Evolutionary conservation across 2,888 invertebrate species (phyloP).

Genomic region (Chloroclystis v-ata): DNA sequence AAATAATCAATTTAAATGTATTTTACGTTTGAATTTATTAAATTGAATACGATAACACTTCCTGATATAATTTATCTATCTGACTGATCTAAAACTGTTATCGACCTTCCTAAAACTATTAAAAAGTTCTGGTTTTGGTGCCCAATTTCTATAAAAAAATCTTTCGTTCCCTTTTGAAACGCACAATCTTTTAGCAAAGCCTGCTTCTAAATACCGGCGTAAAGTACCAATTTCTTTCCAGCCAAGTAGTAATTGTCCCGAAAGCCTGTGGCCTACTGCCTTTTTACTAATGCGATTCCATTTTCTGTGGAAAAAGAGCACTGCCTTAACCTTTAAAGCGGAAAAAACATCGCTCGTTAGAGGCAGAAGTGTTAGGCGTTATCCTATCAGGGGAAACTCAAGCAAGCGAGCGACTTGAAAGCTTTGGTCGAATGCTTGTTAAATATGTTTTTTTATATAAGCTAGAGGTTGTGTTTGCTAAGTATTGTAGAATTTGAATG

Average conservation of each 20-base stretch:
- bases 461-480: too few relatives aligned
- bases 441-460: too few relatives aligned
- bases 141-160: too few relatives aligned
- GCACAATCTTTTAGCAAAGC: neutral
- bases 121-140: too few relatives aligned
- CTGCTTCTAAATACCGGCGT: slow-evolving; percentile 4
- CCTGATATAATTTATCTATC: too few relatives aligned
- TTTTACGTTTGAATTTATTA: too few relatives aligned
- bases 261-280: slow-evolving; percentile 15
- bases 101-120: too few relatives aligned
- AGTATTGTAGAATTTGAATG: neutral
- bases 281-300: slow-evolving; percentile 15
- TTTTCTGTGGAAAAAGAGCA: slow-evolving; percentile 11
- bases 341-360: slow-evolving; percentile 38
- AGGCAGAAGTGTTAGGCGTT: slow-evolving; percentile 45
- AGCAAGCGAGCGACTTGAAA: slow-evolving; percentile 33
- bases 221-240: slow-evolving; percentile 3
- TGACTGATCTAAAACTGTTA: too few relatives aligned
- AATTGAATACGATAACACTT: too few relatives aligned
- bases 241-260: slow-evolving; percentile 1
- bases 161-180: too few relatives aligned
- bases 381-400: slow-evolving; percentile 64
- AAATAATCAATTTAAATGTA: too few relatives aligned
- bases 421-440: too few relatives aligned
- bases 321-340: slow-evolving; percentile 28